Percentiles rank a stretch among this genome's conserved stretches.
Evolutionary conservation across 2,797 vertebrate species (phyloP).

Genomic region (Lophotriccus pileatus): DNA sequence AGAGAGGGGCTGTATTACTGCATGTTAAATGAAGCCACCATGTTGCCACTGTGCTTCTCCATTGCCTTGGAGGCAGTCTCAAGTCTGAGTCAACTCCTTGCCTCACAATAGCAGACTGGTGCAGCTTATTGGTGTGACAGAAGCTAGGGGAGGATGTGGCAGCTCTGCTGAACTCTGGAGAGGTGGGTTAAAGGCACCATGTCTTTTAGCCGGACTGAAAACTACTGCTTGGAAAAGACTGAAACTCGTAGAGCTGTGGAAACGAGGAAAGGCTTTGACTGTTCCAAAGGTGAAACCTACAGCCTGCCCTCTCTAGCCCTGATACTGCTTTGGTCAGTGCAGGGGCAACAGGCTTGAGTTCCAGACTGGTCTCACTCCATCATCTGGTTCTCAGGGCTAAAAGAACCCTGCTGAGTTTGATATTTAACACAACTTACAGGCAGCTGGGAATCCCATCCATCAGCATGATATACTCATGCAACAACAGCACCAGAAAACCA

Average conservation of each 20-base stretch:
- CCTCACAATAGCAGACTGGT: neutral
- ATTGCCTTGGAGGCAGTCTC: neutral
- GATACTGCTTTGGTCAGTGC: neutral
- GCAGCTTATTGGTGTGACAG: neutral
- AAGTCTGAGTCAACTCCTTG: neutral
- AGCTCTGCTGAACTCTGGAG: neutral
- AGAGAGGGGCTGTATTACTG: neutral
- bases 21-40: accelerated
- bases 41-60: neutral
- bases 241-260: accelerated
- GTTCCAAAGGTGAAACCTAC: neutral
- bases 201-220: neutral
- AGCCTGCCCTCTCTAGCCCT: neutral
- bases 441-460: accelerated
- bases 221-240: neutral
- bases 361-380: neutral
- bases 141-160: neutral
- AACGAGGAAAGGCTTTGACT: neutral
- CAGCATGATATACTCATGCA: accelerated
- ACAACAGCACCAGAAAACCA: neutral
- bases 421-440: neutral
- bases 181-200: neutral
- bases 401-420: neutral
- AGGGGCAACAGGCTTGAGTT: neutral
- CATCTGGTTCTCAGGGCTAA: neutral